phyloP scores from a whole-genome alignment of 1,140 invertebrate genomes.

The Brachionus calyciflorus region DNA sequence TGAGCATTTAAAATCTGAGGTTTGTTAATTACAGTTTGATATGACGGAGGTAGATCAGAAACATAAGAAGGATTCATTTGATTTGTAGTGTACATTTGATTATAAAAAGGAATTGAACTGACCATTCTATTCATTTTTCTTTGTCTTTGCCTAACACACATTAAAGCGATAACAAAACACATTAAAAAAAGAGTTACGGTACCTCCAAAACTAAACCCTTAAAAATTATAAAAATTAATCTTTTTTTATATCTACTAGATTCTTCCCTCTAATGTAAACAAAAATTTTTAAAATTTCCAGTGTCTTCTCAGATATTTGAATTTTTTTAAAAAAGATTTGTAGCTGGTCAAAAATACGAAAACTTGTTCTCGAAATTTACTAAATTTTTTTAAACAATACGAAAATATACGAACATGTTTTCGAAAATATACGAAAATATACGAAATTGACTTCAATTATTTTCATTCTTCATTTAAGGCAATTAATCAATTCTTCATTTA shows the following conservation, averaged over 20 bases:
- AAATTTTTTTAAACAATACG: too few relatives aligned
- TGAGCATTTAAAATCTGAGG: constrained; percentile 2
- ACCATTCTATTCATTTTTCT: neutral
- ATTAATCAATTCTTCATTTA: too few relatives aligned
- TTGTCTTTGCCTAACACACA: neutral
- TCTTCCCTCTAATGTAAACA: too few relatives aligned
- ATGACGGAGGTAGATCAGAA: neutral
- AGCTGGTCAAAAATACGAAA: too few relatives aligned
- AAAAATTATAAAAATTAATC: neutral
- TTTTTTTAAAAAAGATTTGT: too few relatives aligned
- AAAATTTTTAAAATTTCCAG: too few relatives aligned
- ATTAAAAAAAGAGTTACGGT: neutral
- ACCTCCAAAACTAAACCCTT: neutral
- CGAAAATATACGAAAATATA: too few relatives aligned
- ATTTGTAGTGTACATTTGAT: neutral
- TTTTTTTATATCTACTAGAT: neutral
- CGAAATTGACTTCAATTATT: too few relatives aligned
- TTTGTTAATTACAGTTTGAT: neutral
- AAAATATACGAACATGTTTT: too few relatives aligned
- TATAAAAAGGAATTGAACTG: neutral
- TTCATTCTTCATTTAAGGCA: too few relatives aligned
- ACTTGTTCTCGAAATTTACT: too few relatives aligned
- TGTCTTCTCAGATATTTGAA: too few relatives aligned
- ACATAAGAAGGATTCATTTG: neutral
- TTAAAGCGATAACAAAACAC: neutral